phyloP scores from a whole-genome alignment of 2,113 vertebrate genomes.

The Brachionichthys hirsutus region DNA sequence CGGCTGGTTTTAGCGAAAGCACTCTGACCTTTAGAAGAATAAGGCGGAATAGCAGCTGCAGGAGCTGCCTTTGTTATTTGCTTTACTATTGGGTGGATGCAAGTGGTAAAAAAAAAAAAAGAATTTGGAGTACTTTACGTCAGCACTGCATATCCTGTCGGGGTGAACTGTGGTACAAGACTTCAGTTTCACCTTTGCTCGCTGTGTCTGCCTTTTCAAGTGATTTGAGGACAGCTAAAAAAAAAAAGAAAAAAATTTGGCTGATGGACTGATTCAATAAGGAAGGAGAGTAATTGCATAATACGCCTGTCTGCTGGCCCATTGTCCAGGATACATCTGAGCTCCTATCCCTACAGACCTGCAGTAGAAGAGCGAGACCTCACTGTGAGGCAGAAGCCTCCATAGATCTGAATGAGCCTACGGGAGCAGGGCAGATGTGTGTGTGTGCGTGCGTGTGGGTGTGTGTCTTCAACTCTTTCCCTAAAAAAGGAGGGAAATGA shows the following conservation, averaged over 20 bases:
- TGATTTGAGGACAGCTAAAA: constrained; percentile 38
- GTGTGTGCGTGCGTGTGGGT: background rate
- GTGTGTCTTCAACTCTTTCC: constrained; percentile 38
- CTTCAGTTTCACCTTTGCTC: constrained; percentile 41
- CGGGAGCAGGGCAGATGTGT: constrained; percentile 52
- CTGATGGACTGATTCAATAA: constrained; percentile 66
- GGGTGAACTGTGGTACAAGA: constrained; percentile 32
- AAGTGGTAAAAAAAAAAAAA: background rate
- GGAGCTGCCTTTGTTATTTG: constrained; percentile 15
- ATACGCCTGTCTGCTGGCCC: constrained; percentile 54
- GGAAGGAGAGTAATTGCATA: constrained; percentile 68
- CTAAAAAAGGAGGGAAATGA: constrained; percentile 28
- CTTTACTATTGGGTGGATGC: background rate
- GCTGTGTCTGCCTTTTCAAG: constrained; percentile 22
- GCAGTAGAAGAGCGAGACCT: constrained; percentile 3
- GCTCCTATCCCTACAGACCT: constrained; percentile 51
- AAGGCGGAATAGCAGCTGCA: constrained; percentile 7
- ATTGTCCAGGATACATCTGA: constrained; percentile 54
- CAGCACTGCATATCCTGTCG: background rate
- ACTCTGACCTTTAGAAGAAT: constrained; percentile 14
- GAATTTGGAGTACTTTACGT: background rate
- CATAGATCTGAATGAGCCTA: constrained; percentile 19
- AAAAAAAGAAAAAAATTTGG: constrained; percentile 4
- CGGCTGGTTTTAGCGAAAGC: background rate
- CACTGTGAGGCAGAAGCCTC: constrained; percentile 13